A percentile compares a stretch with the other conserved stretches of the same genome.
These are phyloP conservation scores for Brachyhypopomus occidentalis DNA, from an alignment of 2,113 vertebrate species.

Conservation along the genomic window DNA sequence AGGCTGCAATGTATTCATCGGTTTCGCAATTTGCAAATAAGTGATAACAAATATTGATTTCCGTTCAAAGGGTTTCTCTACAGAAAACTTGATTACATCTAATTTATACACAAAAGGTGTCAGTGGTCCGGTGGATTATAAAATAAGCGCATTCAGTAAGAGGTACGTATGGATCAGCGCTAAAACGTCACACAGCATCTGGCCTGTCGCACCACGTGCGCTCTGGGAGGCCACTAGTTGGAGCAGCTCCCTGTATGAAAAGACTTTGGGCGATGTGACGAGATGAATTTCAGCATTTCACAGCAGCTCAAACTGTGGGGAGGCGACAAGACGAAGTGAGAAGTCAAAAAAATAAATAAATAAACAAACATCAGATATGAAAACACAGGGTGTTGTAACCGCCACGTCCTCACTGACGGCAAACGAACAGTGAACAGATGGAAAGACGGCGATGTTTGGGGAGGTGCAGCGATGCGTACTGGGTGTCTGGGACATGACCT, in stretches of 20 bases:
- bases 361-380: slow-evolving; percentile 4
- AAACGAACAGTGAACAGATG: slow-evolving; percentile 36
- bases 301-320: slow-evolving; percentile 21
- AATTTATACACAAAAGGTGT: slow-evolving; percentile 20
- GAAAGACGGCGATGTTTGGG: slow-evolving; percentile 29
- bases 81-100: slow-evolving; percentile 14
- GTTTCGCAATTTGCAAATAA: slow-evolving; percentile 2
- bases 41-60: not conserved
- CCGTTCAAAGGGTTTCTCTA: slow-evolving; percentile 1
- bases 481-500: slow-evolving; percentile 33
- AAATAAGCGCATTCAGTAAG: slow-evolving; percentile 13
- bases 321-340: not conserved
- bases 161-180: slow-evolving; percentile 23
- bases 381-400: not conserved
- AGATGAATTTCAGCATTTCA: not conserved
- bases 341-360: slow-evolving; percentile 1
- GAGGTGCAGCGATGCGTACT: slow-evolving; percentile 22
- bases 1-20: not conserved
- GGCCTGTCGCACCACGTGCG: not conserved
- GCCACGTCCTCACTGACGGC: slow-evolving; percentile 4
- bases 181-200: slow-evolving; percentile 30
- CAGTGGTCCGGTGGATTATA: slow-evolving; percentile 25
- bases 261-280: not conserved
- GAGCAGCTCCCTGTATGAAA: not conserved
- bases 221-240: not conserved